Conservation (phyloP, 1,140 invertebrate species). For the Drosophila nebulosa region DNA sequence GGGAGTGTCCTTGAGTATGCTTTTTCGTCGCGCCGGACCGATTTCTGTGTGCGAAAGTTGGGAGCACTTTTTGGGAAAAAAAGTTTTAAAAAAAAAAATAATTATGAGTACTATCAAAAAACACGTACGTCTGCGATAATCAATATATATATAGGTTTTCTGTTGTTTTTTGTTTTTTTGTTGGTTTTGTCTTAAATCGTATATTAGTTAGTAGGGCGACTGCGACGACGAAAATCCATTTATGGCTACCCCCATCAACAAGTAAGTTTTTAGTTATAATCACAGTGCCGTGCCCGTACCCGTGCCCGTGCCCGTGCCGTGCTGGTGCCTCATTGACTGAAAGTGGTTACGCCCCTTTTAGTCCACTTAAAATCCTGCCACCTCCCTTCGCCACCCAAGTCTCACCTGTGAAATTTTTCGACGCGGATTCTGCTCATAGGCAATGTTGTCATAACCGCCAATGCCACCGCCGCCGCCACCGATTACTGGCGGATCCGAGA, state of each 20-base stretch:
- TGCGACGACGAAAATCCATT: constrained; percentile 39
- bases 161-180: background rate
- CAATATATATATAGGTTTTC: constrained; percentile 5
- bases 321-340: constrained; percentile 10
- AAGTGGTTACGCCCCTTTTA: background rate
- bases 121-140: constrained; percentile 16
- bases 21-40: constrained; percentile 84
- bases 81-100: constrained; percentile 12
- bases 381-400: background rate
- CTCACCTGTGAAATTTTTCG: constrained; percentile 81
- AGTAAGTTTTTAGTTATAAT: constrained; percentile 35
- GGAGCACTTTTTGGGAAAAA: constrained; percentile 53
- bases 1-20: constrained; percentile 84
- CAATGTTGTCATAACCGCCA: constrained; percentile 75
- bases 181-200: background rate
- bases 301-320: too few species aligned
- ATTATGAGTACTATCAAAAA: background rate
- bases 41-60: constrained; percentile 74
- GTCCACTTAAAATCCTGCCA: constrained; percentile 1
- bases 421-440: constrained; percentile 74
- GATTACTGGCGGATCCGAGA: constrained; percentile 62
- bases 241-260: constrained; percentile 21
- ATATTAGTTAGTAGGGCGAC: background rate
- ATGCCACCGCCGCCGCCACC: constrained; percentile 7
- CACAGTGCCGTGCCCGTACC: too few species aligned